Conservation (phyloP, 92 coral and sea anemone genomes). For the Parazoanthus atlanticus region DNA sequence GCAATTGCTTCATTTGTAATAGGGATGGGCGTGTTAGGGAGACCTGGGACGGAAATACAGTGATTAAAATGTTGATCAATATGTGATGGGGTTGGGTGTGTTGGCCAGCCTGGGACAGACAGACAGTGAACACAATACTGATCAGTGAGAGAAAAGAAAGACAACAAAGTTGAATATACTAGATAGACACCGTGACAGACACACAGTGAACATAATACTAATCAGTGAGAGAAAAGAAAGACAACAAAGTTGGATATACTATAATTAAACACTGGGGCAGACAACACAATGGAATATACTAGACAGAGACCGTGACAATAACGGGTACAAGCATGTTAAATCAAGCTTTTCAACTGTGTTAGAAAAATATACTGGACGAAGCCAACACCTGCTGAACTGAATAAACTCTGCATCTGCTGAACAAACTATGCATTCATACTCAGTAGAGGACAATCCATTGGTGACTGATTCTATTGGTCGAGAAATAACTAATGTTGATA, state of each 20-base stretch:
- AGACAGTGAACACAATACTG: no score
- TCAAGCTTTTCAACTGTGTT: background rate
- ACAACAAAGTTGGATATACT: no score
- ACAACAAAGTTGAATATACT: background rate
- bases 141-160: no score
- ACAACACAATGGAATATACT: no score
- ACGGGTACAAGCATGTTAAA: background rate
- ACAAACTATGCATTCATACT: no score
- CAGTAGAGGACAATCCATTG: background rate
- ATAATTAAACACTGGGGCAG: no score
- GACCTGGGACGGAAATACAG: background rate
- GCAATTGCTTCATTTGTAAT: conserved; percentile 90
- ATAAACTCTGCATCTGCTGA: no score
- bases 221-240: no score
- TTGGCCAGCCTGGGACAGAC: no score
- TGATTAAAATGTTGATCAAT: background rate
- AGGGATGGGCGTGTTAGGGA: conserved; percentile 61
- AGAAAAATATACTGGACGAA: background rate
- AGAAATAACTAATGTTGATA: background rate
- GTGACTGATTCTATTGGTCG: background rate
- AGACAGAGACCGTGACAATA: background rate
- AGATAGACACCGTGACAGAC: background rate
- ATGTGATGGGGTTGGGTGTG: no score
- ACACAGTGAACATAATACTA: no score
- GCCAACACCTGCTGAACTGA: background rate